phyloP scores from a whole-genome alignment of 1,140 invertebrate species.

The Temnothorax longispinosus region DNA sequence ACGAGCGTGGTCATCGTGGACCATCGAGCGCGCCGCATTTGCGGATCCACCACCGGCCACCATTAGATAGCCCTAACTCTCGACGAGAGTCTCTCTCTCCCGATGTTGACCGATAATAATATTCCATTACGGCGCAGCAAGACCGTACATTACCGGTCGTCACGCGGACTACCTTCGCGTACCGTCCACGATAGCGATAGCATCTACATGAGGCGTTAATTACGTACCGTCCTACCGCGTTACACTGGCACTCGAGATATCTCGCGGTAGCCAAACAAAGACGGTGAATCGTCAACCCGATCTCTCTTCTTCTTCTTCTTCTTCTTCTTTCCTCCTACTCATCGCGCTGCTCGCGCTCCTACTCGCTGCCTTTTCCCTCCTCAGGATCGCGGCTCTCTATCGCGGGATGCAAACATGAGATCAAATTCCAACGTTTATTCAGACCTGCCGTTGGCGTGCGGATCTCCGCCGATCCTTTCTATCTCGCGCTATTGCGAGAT shows the following conservation, averaged over 20 bases:
- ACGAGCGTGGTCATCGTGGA: not conserved
- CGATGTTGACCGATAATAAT: slow-evolving; percentile 85
- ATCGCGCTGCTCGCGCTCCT: not conserved
- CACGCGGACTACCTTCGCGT: slow-evolving; percentile 80
- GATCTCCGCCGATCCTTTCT: slow-evolving; percentile 25
- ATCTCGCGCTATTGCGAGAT: slow-evolving; percentile 3
- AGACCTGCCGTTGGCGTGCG: slow-evolving; percentile 32
- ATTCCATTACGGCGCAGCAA: slow-evolving; percentile 82
- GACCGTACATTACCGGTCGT: slow-evolving; percentile 83
- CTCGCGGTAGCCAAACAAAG: slow-evolving; percentile 50
- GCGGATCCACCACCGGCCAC: slow-evolving; percentile 53
- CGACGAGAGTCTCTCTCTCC: slow-evolving; percentile 61
- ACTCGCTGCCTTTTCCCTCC: not conserved
- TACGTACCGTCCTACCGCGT: slow-evolving; percentile 85
- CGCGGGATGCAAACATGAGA: slow-evolving; percentile 44
- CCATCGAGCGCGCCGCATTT: slow-evolving; percentile 32
- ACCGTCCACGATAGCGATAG: slow-evolving; percentile 79
- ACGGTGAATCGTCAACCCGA: slow-evolving; percentile 37
- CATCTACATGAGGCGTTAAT: slow-evolving; percentile 86
- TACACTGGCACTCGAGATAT: slow-evolving; percentile 81
- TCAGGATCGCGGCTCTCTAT: slow-evolving; percentile 12
- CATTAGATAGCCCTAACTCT: slow-evolving; percentile 80
- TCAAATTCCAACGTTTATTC: slow-evolving; percentile 66
- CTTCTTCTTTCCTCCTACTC: not conserved
- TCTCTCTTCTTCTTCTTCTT: slow-evolving; percentile 23